A percentile compares a stretch with the other conserved stretches of the same genome.
Conservation (phyloP, 2,888 invertebrate genomes). For the Cosmia pyralina region DNA sequence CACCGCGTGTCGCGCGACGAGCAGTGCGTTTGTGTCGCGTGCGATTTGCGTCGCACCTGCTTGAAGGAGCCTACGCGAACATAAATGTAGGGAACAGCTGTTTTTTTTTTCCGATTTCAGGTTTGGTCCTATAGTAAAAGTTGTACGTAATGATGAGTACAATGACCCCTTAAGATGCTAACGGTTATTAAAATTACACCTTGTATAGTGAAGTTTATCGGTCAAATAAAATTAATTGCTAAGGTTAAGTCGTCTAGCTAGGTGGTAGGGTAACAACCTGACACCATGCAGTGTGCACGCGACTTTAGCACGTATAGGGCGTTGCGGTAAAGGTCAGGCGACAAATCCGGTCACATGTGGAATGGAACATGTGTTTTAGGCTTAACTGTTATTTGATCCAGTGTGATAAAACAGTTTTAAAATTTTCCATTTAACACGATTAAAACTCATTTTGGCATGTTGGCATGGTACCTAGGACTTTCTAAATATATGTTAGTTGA, state of each 20-base stretch:
- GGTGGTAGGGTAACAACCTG: constrained; percentile 38
- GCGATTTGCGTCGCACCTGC: too few species aligned
- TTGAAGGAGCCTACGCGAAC: too few species aligned
- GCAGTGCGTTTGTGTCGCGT: too few species aligned
- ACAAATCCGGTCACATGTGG: constrained; percentile 47
- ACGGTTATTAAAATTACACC: too few species aligned
- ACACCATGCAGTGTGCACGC: constrained; percentile 30
- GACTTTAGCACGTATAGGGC: constrained; percentile 35
- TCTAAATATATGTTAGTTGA: neutral
- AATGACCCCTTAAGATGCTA: too few species aligned
- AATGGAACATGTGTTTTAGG: constrained; percentile 30
- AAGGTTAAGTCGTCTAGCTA: constrained; percentile 34
- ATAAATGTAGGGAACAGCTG: too few species aligned
- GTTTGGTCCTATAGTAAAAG: too few species aligned
- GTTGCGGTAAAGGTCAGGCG: constrained; percentile 47
- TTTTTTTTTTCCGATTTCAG: too few species aligned
- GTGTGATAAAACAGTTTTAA: neutral
- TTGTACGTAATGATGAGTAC: too few species aligned
- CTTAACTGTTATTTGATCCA: constrained; percentile 18
- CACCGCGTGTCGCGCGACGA: too few species aligned
- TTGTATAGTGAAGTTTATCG: constrained; percentile 3
- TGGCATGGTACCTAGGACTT: neutral
- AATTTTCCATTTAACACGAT: constrained; percentile 10
- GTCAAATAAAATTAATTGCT: constrained; percentile 16
- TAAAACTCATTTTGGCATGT: neutral